These are phyloP conservation scores for Drosophila micromelanica DNA, from an alignment of 1,140 invertebrate genomes.

Conservation along the genomic window DNA sequence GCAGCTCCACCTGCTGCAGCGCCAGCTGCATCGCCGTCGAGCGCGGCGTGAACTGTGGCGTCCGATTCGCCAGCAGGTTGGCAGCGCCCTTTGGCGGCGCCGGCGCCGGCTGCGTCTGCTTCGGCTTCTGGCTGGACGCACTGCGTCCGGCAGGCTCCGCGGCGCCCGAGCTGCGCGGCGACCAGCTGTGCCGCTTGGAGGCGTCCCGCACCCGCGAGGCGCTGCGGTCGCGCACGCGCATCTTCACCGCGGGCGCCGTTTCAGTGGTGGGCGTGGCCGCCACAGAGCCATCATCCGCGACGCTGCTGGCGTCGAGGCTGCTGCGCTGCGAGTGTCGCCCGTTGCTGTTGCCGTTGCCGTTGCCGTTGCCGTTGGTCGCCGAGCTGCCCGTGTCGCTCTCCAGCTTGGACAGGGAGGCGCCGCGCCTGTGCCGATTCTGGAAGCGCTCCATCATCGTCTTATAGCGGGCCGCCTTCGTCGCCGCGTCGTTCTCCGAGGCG, in stretches of 20 bases:
- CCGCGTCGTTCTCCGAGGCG: conserved; percentile 86
- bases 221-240: conserved; percentile 78
- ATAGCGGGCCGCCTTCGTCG: conserved; percentile 85
- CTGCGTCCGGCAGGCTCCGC: conserved; percentile 12
- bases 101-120: conserved; percentile 20
- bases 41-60: conserved; percentile 72
- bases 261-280: conserved; percentile 55
- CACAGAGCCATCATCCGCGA: conserved; percentile 46
- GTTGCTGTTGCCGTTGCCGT: neutral
- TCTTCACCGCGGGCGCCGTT: conserved; percentile 55
- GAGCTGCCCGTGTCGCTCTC: conserved; percentile 67
- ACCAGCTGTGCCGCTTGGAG: conserved; percentile 83
- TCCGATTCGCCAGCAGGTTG: conserved; percentile 76
- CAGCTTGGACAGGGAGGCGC: conserved; percentile 89
- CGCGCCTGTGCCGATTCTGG: conserved; percentile 88
- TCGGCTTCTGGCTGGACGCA: conserved; percentile 34
- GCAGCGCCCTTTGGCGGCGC: conserved; percentile 60
- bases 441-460: conserved; percentile 89
- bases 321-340: conserved; percentile 84
- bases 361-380: conserved; percentile 18
- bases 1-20: conserved; percentile 73
- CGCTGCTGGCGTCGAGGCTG: conserved; percentile 76
- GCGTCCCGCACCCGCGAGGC: conserved; percentile 75
- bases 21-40: conserved; percentile 82
- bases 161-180: conserved; percentile 69